Evolutionary conservation across 2,113 vertebrate species (phyloP).

Genomic region (Ranitomeya imitator): DNA sequence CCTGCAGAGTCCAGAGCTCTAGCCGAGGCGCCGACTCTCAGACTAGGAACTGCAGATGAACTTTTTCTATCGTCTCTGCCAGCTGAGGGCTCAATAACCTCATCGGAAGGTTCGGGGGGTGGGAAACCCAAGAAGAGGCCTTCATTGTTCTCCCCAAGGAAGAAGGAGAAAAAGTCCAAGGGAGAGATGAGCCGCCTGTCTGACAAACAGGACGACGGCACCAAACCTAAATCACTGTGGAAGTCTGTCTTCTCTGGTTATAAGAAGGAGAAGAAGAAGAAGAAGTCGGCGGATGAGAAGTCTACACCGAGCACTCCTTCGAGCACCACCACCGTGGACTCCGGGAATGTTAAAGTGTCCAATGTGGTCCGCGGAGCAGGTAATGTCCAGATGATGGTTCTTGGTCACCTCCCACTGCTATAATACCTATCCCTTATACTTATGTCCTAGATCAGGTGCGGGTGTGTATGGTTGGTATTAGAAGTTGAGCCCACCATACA

Average conservation of each 20-base stretch:
- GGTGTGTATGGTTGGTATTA: too few species aligned
- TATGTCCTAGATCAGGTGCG: too few species aligned
- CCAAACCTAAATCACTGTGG: constrained; percentile 92
- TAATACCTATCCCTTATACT: too few species aligned
- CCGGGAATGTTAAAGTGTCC: constrained; percentile 77
- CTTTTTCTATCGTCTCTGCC: constrained; percentile 74
- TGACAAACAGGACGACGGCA: constrained; percentile 76
- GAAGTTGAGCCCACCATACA: too few species aligned
- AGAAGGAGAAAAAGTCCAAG: constrained; percentile 95
- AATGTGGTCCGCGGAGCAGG: constrained; percentile 78
- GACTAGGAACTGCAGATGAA: constrained; percentile 74
- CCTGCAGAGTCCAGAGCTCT: constrained; percentile 65
- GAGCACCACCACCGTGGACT: constrained; percentile 85
- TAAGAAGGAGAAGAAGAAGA: constrained; percentile 97
- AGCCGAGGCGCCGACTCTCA: constrained; percentile 72
- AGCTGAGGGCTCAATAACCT: constrained; percentile 84
- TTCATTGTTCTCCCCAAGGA: constrained; percentile 94
- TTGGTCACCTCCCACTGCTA: too few species aligned
- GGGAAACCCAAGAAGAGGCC: constrained; percentile 92
- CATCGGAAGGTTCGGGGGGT: constrained; percentile 84
- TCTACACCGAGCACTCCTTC: constrained; percentile 90
- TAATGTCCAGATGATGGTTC: constrained; percentile 59
- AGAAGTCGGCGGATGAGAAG: constrained; percentile 74
- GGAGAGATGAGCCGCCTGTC: constrained; percentile 77
- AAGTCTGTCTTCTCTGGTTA: constrained; percentile 95